Evolutionary conservation across 2,888 invertebrate genomes (phyloP).

Genomic region (Acrobasis repandana): DNA sequence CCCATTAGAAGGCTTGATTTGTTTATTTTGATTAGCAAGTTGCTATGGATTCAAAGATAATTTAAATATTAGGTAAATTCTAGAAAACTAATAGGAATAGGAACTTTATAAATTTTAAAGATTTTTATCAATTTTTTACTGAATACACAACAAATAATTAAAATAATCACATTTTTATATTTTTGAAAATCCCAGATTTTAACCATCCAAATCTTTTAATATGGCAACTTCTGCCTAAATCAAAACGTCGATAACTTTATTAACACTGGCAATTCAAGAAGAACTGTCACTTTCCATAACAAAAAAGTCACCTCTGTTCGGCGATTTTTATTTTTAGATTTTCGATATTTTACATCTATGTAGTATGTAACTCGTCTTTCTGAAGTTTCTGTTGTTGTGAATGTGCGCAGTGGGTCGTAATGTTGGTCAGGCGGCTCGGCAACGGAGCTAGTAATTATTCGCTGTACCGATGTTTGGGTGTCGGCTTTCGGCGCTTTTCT

Average conservation of each 20-base stretch:
- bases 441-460: slow-evolving; percentile 32
- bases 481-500: slow-evolving; percentile 45
- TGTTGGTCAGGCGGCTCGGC: slow-evolving; percentile 48
- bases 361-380: slow-evolving; percentile 27
- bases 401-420: slow-evolving; percentile 42
- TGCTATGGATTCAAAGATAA: slow-evolving; percentile 14
- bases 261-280: slow-evolving; percentile 12
- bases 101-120: too few species aligned
- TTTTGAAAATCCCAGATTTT: too few species aligned
- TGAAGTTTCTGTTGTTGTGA: slow-evolving; percentile 28
- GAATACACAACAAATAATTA: too few species aligned
- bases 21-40: background rate
- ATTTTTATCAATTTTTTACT: too few species aligned
- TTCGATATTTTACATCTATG: slow-evolving; percentile 37
- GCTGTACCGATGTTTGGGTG: slow-evolving; percentile 36
- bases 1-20: background rate
- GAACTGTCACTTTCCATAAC: slow-evolving; percentile 27
- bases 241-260: slow-evolving; percentile 12
- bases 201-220: background rate
- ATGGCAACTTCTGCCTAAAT: slow-evolving; percentile 4
- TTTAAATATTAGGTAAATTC: background rate
- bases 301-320: slow-evolving; percentile 27
- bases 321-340: slow-evolving; percentile 40
- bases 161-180: too few species aligned
- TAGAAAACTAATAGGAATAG: background rate